Evolutionary conservation across 2,888 invertebrate genomes (phyloP).

Genomic region (Nomada fabriciana): DNA sequence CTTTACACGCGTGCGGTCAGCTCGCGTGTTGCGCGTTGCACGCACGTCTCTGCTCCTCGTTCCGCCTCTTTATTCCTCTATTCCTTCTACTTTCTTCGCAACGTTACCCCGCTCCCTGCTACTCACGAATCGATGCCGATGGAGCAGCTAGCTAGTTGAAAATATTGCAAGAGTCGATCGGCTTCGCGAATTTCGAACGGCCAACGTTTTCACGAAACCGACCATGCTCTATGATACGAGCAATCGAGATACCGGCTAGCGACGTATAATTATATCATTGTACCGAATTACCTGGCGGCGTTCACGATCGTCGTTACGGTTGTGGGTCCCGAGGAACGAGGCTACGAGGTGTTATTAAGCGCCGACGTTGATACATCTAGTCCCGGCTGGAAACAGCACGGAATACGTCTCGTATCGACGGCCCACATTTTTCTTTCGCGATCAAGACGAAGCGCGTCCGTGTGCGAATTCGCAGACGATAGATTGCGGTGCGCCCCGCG

Average conservation of each 20-base stretch:
- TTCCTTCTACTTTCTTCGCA: conserved; percentile 43
- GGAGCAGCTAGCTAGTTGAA: too few relatives aligned
- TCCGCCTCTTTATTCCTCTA: conserved; percentile 27
- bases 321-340: conserved; percentile 37
- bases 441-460: not conserved
- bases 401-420: conserved; percentile 35
- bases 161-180: not conserved
- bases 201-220: not conserved
- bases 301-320: conserved; percentile 58
- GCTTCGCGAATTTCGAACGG: not conserved
- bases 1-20: conserved; percentile 81
- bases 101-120: too few relatives aligned
- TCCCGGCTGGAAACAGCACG: conserved; percentile 58
- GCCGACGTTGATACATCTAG: conserved; percentile 82
- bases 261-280: conserved; percentile 83
- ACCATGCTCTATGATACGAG: conserved; percentile 64
- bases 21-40: conserved; percentile 77
- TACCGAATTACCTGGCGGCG: conserved; percentile 79
- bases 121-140: too few relatives aligned
- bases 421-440: conserved; percentile 19
- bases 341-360: conserved; percentile 78
- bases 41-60: conserved; percentile 70
- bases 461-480: too few relatives aligned
- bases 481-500: not conserved
- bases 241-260: conserved; percentile 80